Conservation (phyloP, 2,797 vertebrate species). For the Melopsittacus undulatus region DNA sequence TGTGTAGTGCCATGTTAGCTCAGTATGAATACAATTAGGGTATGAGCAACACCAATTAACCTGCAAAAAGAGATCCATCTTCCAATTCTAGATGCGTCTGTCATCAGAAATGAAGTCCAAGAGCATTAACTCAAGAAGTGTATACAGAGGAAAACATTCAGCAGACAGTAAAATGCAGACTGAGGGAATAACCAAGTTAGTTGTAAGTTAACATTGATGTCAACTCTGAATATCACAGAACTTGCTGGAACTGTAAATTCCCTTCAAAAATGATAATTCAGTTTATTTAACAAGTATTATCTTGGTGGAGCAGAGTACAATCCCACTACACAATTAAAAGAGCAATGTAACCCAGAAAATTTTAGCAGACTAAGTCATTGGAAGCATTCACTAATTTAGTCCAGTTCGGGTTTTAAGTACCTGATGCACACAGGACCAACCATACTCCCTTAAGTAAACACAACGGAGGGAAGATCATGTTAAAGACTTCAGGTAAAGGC, state of each 20-base stretch:
- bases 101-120: not conserved
- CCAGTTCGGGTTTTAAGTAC: not conserved
- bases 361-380: not conserved
- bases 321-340: not conserved
- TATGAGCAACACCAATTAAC: not conserved
- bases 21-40: not conserved
- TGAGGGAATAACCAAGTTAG: rapidly evolving
- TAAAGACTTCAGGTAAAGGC: not conserved
- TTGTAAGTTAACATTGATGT: not conserved
- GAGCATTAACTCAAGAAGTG: not conserved
- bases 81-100: not conserved
- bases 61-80: not conserved
- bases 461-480: not conserved
- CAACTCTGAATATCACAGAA: not conserved
- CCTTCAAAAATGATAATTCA: not conserved
- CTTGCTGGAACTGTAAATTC: not conserved
- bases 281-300: not conserved
- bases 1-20: not conserved
- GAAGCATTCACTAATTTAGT: not conserved
- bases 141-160: not conserved
- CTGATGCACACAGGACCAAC: not conserved
- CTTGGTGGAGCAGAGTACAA: not conserved
- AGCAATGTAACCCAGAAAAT: not conserved
- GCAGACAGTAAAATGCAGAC: not conserved
- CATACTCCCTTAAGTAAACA: not conserved